These are phyloP conservation scores for Girardinichthys multiradiatus DNA, from an alignment of 2,113 vertebrate genomes.

Conservation along the genomic window DNA sequence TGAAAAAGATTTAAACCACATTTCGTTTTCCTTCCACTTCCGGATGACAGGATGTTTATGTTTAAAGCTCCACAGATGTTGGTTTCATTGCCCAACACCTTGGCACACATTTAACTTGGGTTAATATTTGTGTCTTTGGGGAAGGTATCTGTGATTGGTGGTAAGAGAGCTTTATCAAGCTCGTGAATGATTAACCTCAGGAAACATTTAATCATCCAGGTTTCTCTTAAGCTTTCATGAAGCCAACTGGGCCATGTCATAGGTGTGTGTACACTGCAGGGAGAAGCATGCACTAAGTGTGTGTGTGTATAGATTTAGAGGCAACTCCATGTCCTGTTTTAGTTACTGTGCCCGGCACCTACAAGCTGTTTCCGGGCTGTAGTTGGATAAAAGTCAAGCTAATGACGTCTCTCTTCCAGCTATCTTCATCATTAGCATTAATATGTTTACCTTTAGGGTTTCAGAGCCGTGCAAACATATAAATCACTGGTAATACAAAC, in stretches of 20 bases:
- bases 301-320: constrained; percentile 48
- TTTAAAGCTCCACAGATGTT: constrained; percentile 37
- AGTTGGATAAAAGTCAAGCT: constrained; percentile 7
- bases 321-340: constrained; percentile 58
- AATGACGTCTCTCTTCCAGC: background rate
- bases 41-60: too few relatives aligned
- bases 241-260: constrained; percentile 23
- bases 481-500: background rate
- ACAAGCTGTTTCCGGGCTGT: constrained; percentile 4
- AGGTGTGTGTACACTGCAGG: constrained; percentile 57
- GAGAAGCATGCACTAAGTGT: constrained; percentile 61
- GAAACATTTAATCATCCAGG: constrained; percentile 41
- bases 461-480: background rate
- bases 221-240: constrained; percentile 38
- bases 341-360: constrained; percentile 28
- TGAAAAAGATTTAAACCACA: too few relatives aligned
- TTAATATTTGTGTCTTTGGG: constrained; percentile 15
- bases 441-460: background rate
- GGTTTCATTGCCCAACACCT: constrained; percentile 40
- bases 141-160: constrained; percentile 14
- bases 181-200: constrained; percentile 68
- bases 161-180: constrained; percentile 43
- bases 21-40: too few relatives aligned
- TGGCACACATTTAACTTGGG: constrained; percentile 44
- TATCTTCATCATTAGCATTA: constrained; percentile 4